phyloP scores from a whole-genome alignment of 2,888 invertebrate genomes.

The Masnerella sp. region DNA sequence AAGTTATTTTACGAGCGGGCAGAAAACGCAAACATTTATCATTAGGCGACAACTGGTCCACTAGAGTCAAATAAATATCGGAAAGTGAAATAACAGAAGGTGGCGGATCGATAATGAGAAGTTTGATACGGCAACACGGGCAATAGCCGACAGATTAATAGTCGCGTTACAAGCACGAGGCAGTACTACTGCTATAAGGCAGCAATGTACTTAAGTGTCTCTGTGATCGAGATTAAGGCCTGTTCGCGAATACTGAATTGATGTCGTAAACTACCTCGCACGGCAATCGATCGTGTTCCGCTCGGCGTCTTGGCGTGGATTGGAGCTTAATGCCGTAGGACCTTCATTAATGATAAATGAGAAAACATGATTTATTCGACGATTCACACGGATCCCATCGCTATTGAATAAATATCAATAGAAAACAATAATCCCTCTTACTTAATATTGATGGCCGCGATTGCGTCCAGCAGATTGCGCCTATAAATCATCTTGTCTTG shows the following conservation, averaged over 20 bases:
- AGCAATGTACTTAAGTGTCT: conserved; percentile 65
- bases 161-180: conserved; percentile 63
- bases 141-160: conserved; percentile 67
- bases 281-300: conserved; percentile 57
- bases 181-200: conserved; percentile 61
- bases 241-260: conserved; percentile 67
- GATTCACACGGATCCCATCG: conserved; percentile 47
- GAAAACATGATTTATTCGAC: conserved; percentile 50
- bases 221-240: conserved; percentile 67
- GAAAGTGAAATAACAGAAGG: conserved; percentile 44
- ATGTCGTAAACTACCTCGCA: conserved; percentile 64
- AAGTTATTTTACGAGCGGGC: no score
- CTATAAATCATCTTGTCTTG: conserved; percentile 40
- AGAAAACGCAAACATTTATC: no score
- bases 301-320: conserved; percentile 51
- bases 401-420: conserved; percentile 49
- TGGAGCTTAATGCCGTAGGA: conserved; percentile 55
- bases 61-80: conserved; percentile 26
- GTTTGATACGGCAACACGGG: conserved; percentile 60
- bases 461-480: conserved; percentile 15
- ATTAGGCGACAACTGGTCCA: no score
- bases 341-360: conserved; percentile 58
- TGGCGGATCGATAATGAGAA: conserved; percentile 63
- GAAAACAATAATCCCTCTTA: conserved; percentile 45
- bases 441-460: conserved; percentile 32